phyloP scores from a whole-genome alignment of 2,797 vertebrate genomes.

The Lateolabrax maculatus region DNA sequence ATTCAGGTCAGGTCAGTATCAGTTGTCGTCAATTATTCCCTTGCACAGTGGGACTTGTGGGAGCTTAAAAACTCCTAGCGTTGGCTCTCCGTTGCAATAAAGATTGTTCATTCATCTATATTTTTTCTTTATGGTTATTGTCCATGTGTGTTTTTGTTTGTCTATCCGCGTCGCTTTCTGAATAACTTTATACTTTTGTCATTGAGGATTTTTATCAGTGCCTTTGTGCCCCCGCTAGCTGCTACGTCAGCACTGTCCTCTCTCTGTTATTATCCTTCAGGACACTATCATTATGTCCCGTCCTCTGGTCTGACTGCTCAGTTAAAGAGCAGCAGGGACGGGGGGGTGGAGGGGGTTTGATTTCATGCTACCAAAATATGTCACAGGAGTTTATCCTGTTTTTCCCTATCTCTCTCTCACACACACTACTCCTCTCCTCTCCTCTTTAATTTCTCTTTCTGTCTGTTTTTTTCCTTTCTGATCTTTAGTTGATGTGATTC shows the following conservation, averaged over 20 bases:
- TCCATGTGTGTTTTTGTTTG: slow-evolving; percentile 6
- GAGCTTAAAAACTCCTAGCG: neutral
- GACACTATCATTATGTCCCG: slow-evolving; percentile 71
- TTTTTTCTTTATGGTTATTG: neutral
- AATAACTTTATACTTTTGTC: neutral
- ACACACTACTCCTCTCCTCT: neutral
- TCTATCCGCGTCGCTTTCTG: slow-evolving; percentile 4
- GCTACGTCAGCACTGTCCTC: slow-evolving; percentile 74
- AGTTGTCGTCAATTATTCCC: neutral
- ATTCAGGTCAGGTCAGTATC: neutral
- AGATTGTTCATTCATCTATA: neutral
- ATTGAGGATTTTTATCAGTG: slow-evolving; percentile 43
- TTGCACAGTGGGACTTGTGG: neutral
- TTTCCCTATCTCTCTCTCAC: neutral
- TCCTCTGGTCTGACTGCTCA: slow-evolving; percentile 65
- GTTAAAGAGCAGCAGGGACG: slow-evolving; percentile 37
- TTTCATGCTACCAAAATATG: slow-evolving; percentile 22
- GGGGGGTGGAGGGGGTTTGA: neutral
- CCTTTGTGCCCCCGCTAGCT: slow-evolving; percentile 49
- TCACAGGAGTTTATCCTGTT: slow-evolving; percentile 18
- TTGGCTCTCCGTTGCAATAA: neutral
- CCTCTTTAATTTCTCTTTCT: neutral
- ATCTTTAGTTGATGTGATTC: too few relatives aligned
- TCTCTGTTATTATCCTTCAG: slow-evolving; percentile 72
- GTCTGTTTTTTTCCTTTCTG: neutral